Base-by-base conservation (phyloP, 2,888 invertebrate species). In the Anodontia alba region DNA sequence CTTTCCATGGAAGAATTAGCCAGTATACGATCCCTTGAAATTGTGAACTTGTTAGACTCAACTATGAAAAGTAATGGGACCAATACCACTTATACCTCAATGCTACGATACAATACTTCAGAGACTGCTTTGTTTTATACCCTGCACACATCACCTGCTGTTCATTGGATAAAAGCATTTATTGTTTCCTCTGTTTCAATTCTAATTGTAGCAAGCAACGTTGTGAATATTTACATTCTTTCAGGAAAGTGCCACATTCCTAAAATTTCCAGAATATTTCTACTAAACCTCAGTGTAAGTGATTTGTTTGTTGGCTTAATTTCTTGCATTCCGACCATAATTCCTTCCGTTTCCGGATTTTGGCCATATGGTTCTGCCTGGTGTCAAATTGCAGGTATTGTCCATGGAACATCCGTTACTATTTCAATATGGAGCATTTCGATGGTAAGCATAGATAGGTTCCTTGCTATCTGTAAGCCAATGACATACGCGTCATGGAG, bases 381-480 rank as follows among this genome's bases (percentile, higher is more conserved):
- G 82, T 90, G 90, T 69, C 88, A 89, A 76, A 73, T 89, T 3
- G 80, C 90, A 0, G 86, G 87, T 12, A 84, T 89, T 12, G 62
- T 81, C 3, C 89, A 89, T 75, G 88, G 89, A 12, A 75, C 78
- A 0, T 87, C 85, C 1, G 86, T 82, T 20, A 81, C 89, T 7
- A 87, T 90, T 23, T 90, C 90, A 15, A 88, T 90, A 67, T 90
- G 87, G 87, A 85, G 85, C 62, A 54, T 90, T 26, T 78, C 87
- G 5, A 68, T 88, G 23, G 78, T 90, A 23, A 88, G 88, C 31
- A 73, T 90, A 10, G 90, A 90, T 78, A 73, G 90, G 17, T 89
- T 87, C 68, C 66, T 90, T 7, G 90, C 88, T 31, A 79, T 90
- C 20, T 73, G 75, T n/a, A 75, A 83, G 17, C 89, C 90, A 8